A percentile compares a stretch with the other conserved stretches of the same genome.
phyloP scores from a whole-genome alignment of 2,888 invertebrate genomes.

The Tanytarsus gracilentus region DNA sequence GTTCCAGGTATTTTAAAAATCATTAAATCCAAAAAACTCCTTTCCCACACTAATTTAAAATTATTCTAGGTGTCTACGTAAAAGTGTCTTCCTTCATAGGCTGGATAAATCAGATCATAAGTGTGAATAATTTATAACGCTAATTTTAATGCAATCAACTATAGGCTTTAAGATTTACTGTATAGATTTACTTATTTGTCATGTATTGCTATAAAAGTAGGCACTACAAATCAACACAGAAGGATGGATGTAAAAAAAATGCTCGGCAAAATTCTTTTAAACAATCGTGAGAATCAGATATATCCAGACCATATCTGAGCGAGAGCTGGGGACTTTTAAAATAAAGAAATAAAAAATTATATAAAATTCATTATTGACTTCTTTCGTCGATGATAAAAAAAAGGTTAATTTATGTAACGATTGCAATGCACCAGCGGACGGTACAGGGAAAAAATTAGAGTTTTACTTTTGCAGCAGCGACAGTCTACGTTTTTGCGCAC shows the following conservation, averaged over 20 bases:
- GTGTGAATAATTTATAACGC: slow-evolving; percentile 81
- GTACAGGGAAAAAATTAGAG: not conserved
- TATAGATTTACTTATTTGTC: not conserved
- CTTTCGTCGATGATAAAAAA: no score
- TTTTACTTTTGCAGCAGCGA: not conserved
- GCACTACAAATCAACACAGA: slow-evolving; percentile 3
- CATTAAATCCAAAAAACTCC: not conserved
- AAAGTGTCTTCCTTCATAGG: slow-evolving; percentile 92
- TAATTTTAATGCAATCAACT: not conserved
- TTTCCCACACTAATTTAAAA: no score
- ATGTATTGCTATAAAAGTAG: not conserved
- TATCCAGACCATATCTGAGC: slow-evolving; percentile 3
- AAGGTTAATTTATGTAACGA: slow-evolving; percentile 18
- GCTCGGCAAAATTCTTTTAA: no score
- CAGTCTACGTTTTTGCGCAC: slow-evolving; percentile 11
- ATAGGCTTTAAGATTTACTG: not conserved
- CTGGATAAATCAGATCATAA: slow-evolving; percentile 96
- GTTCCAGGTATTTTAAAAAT: slow-evolving; percentile 82
- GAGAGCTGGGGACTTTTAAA: no score
- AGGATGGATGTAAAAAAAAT: no score
- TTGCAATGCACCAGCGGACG: slow-evolving; percentile 9
- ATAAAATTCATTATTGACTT: not conserved
- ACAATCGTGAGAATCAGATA: slow-evolving; percentile 13
- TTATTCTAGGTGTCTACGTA: slow-evolving; percentile 77
- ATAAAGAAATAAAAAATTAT: slow-evolving; percentile 10